Percentiles rank a stretch among this genome's conserved stretches.
These are phyloP conservation scores for Phalanger gymnotis DNA, from an alignment of 2,797 vertebrate species.

Conservation along the genomic window DNA sequence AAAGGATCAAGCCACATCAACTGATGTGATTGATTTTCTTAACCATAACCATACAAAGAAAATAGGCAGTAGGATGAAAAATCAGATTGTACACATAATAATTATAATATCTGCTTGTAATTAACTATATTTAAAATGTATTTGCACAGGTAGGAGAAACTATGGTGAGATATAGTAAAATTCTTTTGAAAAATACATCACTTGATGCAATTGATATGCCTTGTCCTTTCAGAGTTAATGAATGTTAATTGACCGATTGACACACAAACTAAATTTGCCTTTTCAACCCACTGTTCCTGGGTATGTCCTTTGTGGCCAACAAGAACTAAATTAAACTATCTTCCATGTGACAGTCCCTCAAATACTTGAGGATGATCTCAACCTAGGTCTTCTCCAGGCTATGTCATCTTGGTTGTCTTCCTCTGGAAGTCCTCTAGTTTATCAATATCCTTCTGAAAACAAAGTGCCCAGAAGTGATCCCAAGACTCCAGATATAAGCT, in stretches of 20 bases:
- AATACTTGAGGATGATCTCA: neutral
- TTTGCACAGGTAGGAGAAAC: neutral
- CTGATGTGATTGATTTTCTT: neutral
- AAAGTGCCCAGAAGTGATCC: no score
- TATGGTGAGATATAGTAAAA: neutral
- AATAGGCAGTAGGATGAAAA: neutral
- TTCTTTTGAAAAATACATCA: neutral
- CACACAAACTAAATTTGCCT: neutral
- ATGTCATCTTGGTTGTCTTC: neutral
- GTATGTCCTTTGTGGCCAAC: neutral
- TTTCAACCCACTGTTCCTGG: neutral
- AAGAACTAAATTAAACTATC: neutral
- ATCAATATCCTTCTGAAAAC: no score
- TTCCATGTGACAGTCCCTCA: neutral
- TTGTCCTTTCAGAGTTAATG: neutral
- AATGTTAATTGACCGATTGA: neutral
- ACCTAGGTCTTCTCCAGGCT: neutral
- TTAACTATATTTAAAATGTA: neutral
- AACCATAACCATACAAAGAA: neutral
- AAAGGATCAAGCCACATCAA: neutral
- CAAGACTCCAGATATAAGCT: no score
- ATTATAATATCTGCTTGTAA: neutral
- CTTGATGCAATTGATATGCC: neutral
- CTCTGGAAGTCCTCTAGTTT: neutral
- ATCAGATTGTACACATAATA: neutral